These are phyloP conservation scores for Metacarcinus magister DNA, from an alignment of 2,888 invertebrate genomes.

Conservation along the genomic window DNA sequence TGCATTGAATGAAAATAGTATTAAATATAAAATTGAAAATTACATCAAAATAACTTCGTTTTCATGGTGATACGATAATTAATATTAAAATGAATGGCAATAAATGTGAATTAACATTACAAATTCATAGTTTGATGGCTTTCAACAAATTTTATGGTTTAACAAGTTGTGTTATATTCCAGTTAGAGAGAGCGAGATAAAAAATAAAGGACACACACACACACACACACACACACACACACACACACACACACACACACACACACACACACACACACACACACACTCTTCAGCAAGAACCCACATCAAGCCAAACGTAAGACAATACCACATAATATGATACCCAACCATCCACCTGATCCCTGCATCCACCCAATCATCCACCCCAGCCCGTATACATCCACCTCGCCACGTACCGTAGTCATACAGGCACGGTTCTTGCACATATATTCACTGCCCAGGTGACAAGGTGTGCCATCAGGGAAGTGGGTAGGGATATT, in stretches of 20 bases:
- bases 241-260: not conserved
- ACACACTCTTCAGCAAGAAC: not conserved
- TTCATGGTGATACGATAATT: not conserved
- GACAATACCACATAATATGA: too few relatives aligned
- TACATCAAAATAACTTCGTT: too few relatives aligned
- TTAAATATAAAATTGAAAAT: too few relatives aligned
- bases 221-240: not conserved
- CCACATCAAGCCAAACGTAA: not conserved
- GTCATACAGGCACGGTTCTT: slow-evolving; percentile 66
- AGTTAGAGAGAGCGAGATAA: not conserved
- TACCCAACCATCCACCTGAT: too few relatives aligned
- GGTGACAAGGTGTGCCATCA: slow-evolving; percentile 75
- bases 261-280: not conserved
- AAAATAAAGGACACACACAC: not conserved
- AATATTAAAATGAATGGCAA: not conserved
- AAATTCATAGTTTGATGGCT: not conserved
- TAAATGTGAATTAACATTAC: not conserved
- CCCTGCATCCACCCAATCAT: not conserved
- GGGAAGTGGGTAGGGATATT: slow-evolving; percentile 74
- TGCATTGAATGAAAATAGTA: too few relatives aligned
- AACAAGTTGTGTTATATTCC: not conserved
- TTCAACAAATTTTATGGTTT: not conserved
- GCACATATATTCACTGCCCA: slow-evolving; percentile 64
- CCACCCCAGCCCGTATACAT: not conserved
- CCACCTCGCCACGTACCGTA: not conserved